Base-by-base conservation (phyloP, 2,113 vertebrate species). In the Amazona vittata region DNA sequence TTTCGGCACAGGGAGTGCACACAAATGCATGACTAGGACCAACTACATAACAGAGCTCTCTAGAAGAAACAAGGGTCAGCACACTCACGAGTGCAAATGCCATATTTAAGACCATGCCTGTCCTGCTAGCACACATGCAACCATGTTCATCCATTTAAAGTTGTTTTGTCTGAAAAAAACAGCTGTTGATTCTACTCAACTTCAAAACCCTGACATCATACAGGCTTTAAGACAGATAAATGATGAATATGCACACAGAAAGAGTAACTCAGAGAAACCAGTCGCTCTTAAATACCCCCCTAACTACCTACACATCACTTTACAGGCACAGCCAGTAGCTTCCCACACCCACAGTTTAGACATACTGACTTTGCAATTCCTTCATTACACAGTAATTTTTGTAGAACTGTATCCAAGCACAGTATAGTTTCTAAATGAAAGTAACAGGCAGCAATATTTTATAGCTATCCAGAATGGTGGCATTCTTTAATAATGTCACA, bases 1-100 rank as follows among this genome's bases (percentile, higher is more conserved):
- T 46, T 92, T 68, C 31, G 33, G 18, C 50, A 44, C 10, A 46
- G 15, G 4, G 4, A 68, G 5, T 15, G 5, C 0, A 0, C 1
- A 10, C 4, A 2, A 86, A 83, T 12, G 11, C 29, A 77, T 21
- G n/a, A 26, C 47, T 16, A 37, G 29, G 11, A 62, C 11, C 26
- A 74, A 29, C 20, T 29, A 57, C 16, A 2, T 10, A 52, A 50
- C 29, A 2, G 6, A 71, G 33, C 11, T 37, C 12, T 50, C 31
- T 25, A 28, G 21, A 57, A 44, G 47, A 35, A 81, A 67, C 26
- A 50, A 52, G 9, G 7, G 47, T 26, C 20, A 55, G 20, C n/a
- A 44, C 9, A 60, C 4, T 9, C 31, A 44, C 2, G 4, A 49
- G 4, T 11, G 8, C 15, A 37, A 52, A 43, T 28, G n/a, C 2